Evolutionary conservation across 2,888 invertebrate species (phyloP), one percentile per base, ranked within the genome.

Genomic region (Xestia rhomboidea): DNA sequence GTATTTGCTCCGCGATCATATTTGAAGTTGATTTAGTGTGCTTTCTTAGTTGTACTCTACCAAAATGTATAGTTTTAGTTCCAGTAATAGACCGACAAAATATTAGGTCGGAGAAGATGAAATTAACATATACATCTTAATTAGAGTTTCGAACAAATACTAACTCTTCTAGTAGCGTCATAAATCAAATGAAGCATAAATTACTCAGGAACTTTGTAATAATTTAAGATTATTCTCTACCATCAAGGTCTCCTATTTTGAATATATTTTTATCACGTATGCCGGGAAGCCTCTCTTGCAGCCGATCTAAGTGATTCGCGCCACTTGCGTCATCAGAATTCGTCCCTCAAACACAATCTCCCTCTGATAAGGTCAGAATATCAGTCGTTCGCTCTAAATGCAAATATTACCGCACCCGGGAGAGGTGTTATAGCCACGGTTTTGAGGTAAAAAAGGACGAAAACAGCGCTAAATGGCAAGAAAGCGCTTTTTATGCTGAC

Each of bases 311-410:
- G 89, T 91, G 92, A 91, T 92, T 92, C 91, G 89, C 89, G 88
- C 89, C 89, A 92, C 90, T 91, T 89, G 93, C 92, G 93, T 94
- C 95, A 93, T 94, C 94, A 93, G 92, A 93, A 93, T 92, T 93
- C 92, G 92, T 92, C 93, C 94, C 93, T 93, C 93, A 94, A 94
- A 95, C 93, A 94, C 95, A 95, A 95, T 96, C 95, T 95, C 92
- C 92, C 90, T 90, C 93, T 94, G 96, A 96, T 96, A 96, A 96
- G 95, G 95, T 95, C 95, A 94, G 93, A 94, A 95, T 95, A 95
- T 95, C 95, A 95, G 94, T 94, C 94, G 95, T 95, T 96, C 96
- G 95, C 94, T 96, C 95, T 96, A 96, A 96, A 96, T 96, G 96
- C 96, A 96, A 96, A 96, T 96, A 95, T 94, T 92, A 96, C 95